Base-by-base conservation (phyloP, 2,113 vertebrate genomes). In the Hydrolagus affinis region DNA sequence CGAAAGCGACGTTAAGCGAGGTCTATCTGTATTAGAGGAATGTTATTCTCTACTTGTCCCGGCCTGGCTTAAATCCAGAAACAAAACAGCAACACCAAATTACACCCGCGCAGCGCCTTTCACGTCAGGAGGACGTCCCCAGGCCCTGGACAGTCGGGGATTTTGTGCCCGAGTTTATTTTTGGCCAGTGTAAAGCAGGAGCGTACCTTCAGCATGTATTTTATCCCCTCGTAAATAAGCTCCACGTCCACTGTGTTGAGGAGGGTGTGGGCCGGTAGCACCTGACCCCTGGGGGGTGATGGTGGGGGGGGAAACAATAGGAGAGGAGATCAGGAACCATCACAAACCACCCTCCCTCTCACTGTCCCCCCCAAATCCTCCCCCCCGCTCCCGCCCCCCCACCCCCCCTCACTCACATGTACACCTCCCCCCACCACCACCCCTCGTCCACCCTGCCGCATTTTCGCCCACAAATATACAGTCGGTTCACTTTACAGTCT, bases 191-290 rank as follows among this genome's bases (percentile, higher is more conserved):
- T 44, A 44, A 6, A 44, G 2, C 2, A 32, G 25, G 62, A 83
- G 19, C 30, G 80, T 94, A 95, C 94, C 90, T 97, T 97, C 87
- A 99, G 92, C 76, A 94, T 95, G 0, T 98, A 99, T 21, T 98
- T 99, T n/a, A 90, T 92, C 6, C 96, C 96, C 87, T 98, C 98
- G 21, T 98, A 99, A 89, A 99, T 99, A 86, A 99, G 94, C 87
- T 99, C 98, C 87, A 96, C 96, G 17, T 97, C 95, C 86, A 98
- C 97, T 0, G 96, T 98, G 90, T 99, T 99, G 44, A 98, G 92
- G 32, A 99, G 93, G 0, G 97, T 99, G 89, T 98, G 96, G 14
- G 97, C 97, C 77, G 97, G 94, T 72, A 99, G 93, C 69, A 99
- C 98, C 32, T 99, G 98, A 75, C 98, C 98, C 89, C 97, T 99